Evolutionary conservation across 2,888 invertebrate species (phyloP).

Genomic region (Pollenia amentaria): DNA sequence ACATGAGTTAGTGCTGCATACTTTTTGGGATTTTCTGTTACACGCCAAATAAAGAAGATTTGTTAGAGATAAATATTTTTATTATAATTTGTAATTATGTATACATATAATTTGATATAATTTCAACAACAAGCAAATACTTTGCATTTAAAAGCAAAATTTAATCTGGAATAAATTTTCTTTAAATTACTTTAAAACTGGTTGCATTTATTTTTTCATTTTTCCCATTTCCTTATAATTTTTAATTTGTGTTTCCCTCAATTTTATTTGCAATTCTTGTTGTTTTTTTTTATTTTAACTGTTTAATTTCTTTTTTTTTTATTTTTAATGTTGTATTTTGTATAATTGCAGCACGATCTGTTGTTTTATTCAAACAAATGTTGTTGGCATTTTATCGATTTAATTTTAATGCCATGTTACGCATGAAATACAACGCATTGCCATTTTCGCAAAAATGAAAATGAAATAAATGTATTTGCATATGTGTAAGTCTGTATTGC

Average conservation of each 20-base stretch:
- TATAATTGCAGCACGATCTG: conserved; percentile 72
- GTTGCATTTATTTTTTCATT: background rate
- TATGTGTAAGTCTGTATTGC: background rate
- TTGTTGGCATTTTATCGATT: conserved; percentile 74
- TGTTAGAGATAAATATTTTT: too few species aligned
- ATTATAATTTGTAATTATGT: too few species aligned
- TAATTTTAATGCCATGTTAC: conserved; percentile 74
- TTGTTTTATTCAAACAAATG: conserved; percentile 72
- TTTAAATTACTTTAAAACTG: too few species aligned
- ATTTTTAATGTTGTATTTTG: conserved; percentile 47
- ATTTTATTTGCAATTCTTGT: conserved; percentile 38
- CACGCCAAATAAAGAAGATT: too few species aligned
- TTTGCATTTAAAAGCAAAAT: too few species aligned
- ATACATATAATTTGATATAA: too few species aligned
- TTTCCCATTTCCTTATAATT: conserved; percentile 31
- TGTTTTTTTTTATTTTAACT: conserved; percentile 8
- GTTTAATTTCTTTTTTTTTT: conserved; percentile 4
- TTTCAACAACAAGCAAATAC: too few species aligned
- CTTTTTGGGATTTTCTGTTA: too few species aligned
- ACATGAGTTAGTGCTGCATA: too few species aligned
- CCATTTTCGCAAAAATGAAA: conserved; percentile 66
- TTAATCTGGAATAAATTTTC: too few species aligned
- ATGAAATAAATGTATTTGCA: conserved; percentile 62
- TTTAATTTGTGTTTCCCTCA: conserved; percentile 19
- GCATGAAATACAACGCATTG: conserved; percentile 71